phyloP scores from a whole-genome alignment of 2,797 vertebrate species.

The Eospalax fontanierii region DNA sequence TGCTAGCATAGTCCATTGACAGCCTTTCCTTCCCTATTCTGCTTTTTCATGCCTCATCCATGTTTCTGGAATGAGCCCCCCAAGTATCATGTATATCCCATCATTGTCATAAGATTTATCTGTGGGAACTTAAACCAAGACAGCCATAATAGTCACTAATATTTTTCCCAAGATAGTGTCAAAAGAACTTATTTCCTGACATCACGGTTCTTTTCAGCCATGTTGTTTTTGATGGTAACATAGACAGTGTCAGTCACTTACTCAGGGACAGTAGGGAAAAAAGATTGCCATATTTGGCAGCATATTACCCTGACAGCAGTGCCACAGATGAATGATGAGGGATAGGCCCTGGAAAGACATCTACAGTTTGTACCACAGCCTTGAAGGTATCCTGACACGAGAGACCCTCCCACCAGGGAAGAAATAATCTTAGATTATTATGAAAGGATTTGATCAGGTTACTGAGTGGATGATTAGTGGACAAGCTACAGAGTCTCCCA shows the following conservation, averaged over 20 bases:
- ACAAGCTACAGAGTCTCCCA: not conserved
- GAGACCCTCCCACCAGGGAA: not conserved
- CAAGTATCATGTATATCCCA: not conserved
- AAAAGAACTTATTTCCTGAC: not conserved
- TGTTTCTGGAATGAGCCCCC: not conserved
- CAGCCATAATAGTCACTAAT: not conserved
- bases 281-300: not conserved
- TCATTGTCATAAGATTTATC: not conserved
- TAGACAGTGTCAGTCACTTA: not conserved
- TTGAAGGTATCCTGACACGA: not conserved
- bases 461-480: not conserved
- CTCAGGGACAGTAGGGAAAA: not conserved
- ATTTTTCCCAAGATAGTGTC: not conserved
- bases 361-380: not conserved
- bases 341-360: not conserved
- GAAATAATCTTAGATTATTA: not conserved
- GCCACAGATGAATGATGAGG: not conserved
- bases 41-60: not conserved
- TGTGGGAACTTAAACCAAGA: conserved; percentile 9
- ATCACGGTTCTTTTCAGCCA: not conserved
- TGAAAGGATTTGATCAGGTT: not conserved
- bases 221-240: not conserved
- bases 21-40: not conserved
- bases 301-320: not conserved
- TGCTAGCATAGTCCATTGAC: not conserved